These are phyloP conservation scores for Chloroclysta siterata DNA, from an alignment of 2,888 invertebrate species.

Conservation along the genomic window DNA sequence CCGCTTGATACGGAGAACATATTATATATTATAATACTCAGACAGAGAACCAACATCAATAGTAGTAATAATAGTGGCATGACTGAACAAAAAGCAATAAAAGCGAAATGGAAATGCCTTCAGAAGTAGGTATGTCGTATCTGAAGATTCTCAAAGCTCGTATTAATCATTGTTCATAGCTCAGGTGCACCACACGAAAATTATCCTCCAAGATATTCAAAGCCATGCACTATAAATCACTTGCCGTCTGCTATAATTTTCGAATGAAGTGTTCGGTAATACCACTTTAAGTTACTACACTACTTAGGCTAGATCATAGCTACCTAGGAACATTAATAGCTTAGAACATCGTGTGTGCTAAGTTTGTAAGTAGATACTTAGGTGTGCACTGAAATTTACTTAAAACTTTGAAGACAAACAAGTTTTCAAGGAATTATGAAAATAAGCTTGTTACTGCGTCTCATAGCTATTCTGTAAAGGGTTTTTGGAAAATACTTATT, in stretches of 20 bases:
- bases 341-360: constrained; percentile 27
- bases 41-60: too few relatives aligned
- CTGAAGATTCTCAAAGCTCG: too few relatives aligned
- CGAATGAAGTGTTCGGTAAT: too few relatives aligned
- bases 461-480: neutral
- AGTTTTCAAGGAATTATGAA: constrained; percentile 5
- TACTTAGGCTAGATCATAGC: constrained; percentile 22
- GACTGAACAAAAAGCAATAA: too few relatives aligned
- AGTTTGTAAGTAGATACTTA: constrained; percentile 26
- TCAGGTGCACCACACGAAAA: constrained; percentile 21
- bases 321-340: constrained; percentile 19
- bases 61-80: too few relatives aligned
- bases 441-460: neutral
- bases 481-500: neutral
- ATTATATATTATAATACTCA: too few relatives aligned
- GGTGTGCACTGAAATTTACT: constrained; percentile 19
- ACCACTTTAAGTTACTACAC: constrained; percentile 22
- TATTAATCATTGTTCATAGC: neutral
- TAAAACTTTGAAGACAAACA: constrained; percentile 12
- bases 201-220: constrained; percentile 18
- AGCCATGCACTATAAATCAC: constrained; percentile 17
- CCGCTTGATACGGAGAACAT: too few relatives aligned
- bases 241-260: constrained; percentile 22
- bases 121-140: too few relatives aligned
- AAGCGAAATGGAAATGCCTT: too few relatives aligned